These are phyloP conservation scores for Triplophysa rosa DNA, from an alignment of 2,113 vertebrate species.

Conservation along the genomic window DNA sequence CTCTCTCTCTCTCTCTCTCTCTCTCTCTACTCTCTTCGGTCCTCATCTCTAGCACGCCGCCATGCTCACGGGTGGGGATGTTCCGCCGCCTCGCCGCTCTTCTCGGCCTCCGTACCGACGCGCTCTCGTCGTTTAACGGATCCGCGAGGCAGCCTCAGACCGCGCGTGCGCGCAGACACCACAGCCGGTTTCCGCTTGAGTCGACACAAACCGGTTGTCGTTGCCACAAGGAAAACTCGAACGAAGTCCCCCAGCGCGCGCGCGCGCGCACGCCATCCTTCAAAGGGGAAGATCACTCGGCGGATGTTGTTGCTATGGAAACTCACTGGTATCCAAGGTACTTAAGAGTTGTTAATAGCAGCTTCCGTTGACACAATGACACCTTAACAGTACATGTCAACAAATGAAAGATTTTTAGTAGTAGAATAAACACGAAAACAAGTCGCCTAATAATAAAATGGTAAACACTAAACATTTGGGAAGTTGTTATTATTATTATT, in stretches of 20 bases:
- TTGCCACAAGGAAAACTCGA: constrained; percentile 66
- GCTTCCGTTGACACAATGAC: not conserved
- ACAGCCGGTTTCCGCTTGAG: constrained; percentile 66
- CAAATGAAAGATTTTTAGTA: too few species aligned
- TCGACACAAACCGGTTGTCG: constrained; percentile 68
- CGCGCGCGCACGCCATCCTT: constrained; percentile 56
- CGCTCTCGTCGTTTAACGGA: constrained; percentile 59
- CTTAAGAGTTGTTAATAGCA: not conserved
- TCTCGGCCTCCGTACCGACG: constrained; percentile 75
- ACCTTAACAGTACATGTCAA: too few species aligned
- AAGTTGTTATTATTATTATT: too few species aligned
- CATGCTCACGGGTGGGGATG: constrained; percentile 80
- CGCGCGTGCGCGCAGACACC: constrained; percentile 58
- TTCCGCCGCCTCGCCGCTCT: constrained; percentile 68
- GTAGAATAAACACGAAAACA: too few species aligned
- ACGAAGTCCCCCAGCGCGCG: constrained; percentile 62
- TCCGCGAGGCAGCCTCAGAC: constrained; percentile 15
- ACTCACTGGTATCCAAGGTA: constrained; percentile 55
- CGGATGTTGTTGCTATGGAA: constrained; percentile 79
- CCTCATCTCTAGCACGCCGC: constrained; percentile 66
- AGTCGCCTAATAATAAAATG: too few species aligned
- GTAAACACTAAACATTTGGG: too few species aligned
- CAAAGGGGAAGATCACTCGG: constrained; percentile 53
- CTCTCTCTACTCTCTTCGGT: constrained; percentile 53
- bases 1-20: too few species aligned